Evolutionary conservation across 2,113 vertebrate genomes (phyloP), one percentile per base, ranked within the genome.

Genomic region (Syrmaticus mikado): DNA sequence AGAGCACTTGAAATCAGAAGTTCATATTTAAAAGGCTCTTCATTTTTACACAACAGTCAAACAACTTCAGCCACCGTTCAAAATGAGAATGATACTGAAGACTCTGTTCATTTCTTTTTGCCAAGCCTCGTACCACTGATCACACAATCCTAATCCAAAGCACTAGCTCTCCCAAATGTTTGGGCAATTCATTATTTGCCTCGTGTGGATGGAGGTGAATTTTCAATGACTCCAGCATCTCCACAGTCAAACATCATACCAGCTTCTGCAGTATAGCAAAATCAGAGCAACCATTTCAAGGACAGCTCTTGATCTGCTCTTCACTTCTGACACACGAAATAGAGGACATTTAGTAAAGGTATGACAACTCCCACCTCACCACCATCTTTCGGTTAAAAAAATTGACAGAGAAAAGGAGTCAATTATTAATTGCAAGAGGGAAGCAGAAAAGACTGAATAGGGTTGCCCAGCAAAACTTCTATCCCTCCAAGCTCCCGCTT

Each of bases 1-100:
- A 95, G 92, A 50, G 73, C 88, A 75, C 96, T 95, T 68, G 76
- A 96, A 96, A 94, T 90, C 92, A 94, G 55, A 68, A 93, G 82
- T 87, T 86, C 20, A 0, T 86, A 83, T 81, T 92, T 92, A 90
- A 90, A 96, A 94, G 60, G 72, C 87, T 91, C 87, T 87, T 94
- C 34, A 48, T 70, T 55, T 77, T 78, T 34, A 88, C 36, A 87
- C 50, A 76, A 82, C 18, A 87, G 74, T 60, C 72, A 53, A 87
- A 87, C 64, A 53, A 89, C 45, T 16, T 32, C 82, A 85, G 41
- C 40, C n/a, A 85, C 53, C 38, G 77, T 7, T 10, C 64, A 79
- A 57, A 91, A 73, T 13, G 3, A 82, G 85, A 87, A 40, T 13
- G 67, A 81, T 10, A n/a, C 28, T 11, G 50, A 91, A 38, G 16